Base-by-base conservation (phyloP, 2,113 vertebrate genomes). In the Setophaga kirtlandii region DNA sequence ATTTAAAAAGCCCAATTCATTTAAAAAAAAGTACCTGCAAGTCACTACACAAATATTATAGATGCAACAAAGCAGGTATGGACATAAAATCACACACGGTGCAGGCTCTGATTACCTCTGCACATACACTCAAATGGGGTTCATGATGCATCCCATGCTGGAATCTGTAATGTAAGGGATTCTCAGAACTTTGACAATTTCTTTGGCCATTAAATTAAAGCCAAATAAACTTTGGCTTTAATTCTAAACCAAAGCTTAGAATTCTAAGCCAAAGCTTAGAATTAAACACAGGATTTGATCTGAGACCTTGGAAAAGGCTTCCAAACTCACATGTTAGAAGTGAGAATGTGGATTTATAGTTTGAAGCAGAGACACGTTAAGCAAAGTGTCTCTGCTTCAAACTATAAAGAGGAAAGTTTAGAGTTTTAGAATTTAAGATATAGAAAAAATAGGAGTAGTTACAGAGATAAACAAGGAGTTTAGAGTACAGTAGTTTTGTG, bases 61-160 rank as follows among this genome's bases (percentile, higher is more conserved):
- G 23, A 21, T 11, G 12, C 25, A 42, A 67, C 1, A 58, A 69
- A 47, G 12, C 5, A 3, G 2, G 15, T 6, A 23, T 8, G 24
- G 47, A 14, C 13, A 24, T 23, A 16, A 46, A 75, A n/a, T 23
- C 20, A 42, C 15, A 15, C 15, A 2, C 0, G 4, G 25, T 14
- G 21, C 5, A 27, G 39, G 67, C 21, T 75, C n/a, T 37, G 59
- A 20, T 2, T 37, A 6, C 22, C 25, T 14, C 52, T 24, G 11
- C 14, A 58, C 15, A 0, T 10, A 7, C 0, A 1, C 17, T 42
- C 22, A 24, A 23, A 2, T 1, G n/a, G 14, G 19, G 9, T 5
- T 12, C 24, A 2, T 3, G 4, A 4, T 52, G n/a, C 47, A 87
- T 30, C 41, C 56, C 56, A 24, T 25, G n/a, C 2, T 59, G 56